Conservation (phyloP, 2,797 vertebrate species). For the Eutrigla gurnardus region DNA sequence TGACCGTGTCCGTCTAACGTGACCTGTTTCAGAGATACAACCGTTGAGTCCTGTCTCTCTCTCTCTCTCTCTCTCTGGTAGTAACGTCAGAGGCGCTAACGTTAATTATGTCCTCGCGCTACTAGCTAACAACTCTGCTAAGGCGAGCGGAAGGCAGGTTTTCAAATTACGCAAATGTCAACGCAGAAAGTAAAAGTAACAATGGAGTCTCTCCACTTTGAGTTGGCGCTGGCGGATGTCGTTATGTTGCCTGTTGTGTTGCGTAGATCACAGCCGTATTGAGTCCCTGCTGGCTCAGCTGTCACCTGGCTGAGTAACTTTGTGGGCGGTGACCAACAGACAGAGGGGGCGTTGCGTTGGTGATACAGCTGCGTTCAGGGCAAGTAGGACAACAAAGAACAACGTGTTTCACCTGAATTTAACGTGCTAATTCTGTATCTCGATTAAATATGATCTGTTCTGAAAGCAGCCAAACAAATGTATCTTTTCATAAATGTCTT, state of each 20-base stretch:
- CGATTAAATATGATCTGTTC: no score
- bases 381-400: not conserved
- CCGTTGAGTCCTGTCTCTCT: not conserved
- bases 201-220: not conserved
- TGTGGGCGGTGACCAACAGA: conserved; percentile 61
- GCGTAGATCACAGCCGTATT: conserved; percentile 1
- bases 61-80: not conserved
- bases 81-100: conserved; percentile 41
- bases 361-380: conserved; percentile 20
- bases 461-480: no score
- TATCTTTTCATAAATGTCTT: no score
- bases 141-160: conserved; percentile 4
- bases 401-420: no score
- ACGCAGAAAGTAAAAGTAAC: not conserved
- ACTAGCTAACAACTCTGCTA: conserved; percentile 44
- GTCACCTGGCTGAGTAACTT: conserved; percentile 76
- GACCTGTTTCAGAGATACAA: conserved; percentile 15
- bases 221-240: not conserved
- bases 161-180: not conserved
- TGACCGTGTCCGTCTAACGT: conserved; percentile 12
- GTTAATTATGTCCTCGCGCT: conserved; percentile 19
- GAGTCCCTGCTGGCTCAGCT: conserved; percentile 56
- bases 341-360: conserved; percentile 28
- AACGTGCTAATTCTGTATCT: no score
- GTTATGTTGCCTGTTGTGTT: not conserved